Evolutionary conservation across 2,888 invertebrate species (phyloP), one percentile per base, ranked within the genome.

Genomic region (Actias luna): DNA sequence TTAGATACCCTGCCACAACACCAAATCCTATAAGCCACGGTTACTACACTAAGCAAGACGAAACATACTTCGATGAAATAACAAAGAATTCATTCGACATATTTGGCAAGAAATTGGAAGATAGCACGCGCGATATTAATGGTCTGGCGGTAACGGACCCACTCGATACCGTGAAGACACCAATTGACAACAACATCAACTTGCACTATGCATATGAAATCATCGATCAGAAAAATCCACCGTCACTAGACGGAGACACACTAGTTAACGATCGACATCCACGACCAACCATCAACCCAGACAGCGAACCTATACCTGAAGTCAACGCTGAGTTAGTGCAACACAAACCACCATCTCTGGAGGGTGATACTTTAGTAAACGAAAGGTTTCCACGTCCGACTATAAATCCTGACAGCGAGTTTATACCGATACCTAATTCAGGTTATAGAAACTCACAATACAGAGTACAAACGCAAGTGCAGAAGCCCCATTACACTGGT

Each of bases 11-110:
- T 0, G 88, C 79, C 75, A 93, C 94, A 0, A 94, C 94, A 8
- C 86, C 93, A 22, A 93, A 93, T 74, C 93, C 94, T 8, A 83
- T 92, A 72, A 89, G 94, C 80, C 93, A 95, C 73, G 93, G 93
- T 39, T 95, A 95, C 81, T 95, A 95, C 83, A 95, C 95, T 16
- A 94, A 94, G 78, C 95, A 95, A 67, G 93, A 94, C 78, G 93
- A 95, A 75, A 93, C 94, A 63, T 93, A 94, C 67, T 89, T 96
- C 66, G 96, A 96, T 73, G 96, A 96, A 74, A 95, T 95, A 63
- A 96, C 96, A 4, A 95, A 94, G 78, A 95, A 95, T 74, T 96
- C 95, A 63, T 96, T 96, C 75, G 95, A 95, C 33, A 94, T 95
- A 70, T 96, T 96, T 77, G 96, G 95, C 1, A 95, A 95, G 83